Evolutionary conservation across 2,797 vertebrate species (phyloP).

Genomic region (Ceryle rudis): DNA sequence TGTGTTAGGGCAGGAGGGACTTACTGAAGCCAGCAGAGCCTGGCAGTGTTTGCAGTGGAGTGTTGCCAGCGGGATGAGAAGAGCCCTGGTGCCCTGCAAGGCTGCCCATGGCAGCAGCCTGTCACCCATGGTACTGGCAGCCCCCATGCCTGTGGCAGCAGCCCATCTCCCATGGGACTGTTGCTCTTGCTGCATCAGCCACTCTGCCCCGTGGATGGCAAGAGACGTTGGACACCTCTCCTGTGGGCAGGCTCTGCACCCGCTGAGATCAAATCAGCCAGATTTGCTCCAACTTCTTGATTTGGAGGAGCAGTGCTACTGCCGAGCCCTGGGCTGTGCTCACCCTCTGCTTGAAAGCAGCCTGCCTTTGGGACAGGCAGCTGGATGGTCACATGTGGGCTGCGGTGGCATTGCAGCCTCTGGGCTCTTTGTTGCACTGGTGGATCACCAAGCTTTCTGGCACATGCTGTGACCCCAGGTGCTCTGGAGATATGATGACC

Average conservation of each 20-base stretch:
- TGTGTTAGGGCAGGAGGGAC: background rate
- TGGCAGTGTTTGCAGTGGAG: accelerated
- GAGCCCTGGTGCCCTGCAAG: background rate
- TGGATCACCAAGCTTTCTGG: accelerated
- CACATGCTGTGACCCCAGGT: accelerated
- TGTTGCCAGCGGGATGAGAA: background rate
- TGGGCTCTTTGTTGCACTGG: background rate
- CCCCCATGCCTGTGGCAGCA: background rate
- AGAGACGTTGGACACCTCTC: background rate
- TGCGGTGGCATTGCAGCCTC: background rate
- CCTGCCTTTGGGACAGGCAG: background rate
- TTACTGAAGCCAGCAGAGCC: background rate
- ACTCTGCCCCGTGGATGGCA: accelerated
- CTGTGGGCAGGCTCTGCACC: background rate
- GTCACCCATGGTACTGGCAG: background rate
- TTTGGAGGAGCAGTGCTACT: background rate
- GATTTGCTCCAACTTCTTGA: background rate
- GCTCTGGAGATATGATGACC: background rate
- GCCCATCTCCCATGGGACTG: background rate
- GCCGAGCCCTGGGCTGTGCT: background rate
- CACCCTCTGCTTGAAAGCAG: background rate
- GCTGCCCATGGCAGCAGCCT: background rate
- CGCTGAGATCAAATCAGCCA: background rate
- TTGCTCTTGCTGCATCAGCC: background rate
- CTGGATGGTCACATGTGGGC: background rate